Percentiles rank a stretch among this genome's conserved stretches.
These are phyloP conservation scores for Pherbina coryleti DNA, from an alignment of 2,888 invertebrate species.

Conservation along the genomic window DNA sequence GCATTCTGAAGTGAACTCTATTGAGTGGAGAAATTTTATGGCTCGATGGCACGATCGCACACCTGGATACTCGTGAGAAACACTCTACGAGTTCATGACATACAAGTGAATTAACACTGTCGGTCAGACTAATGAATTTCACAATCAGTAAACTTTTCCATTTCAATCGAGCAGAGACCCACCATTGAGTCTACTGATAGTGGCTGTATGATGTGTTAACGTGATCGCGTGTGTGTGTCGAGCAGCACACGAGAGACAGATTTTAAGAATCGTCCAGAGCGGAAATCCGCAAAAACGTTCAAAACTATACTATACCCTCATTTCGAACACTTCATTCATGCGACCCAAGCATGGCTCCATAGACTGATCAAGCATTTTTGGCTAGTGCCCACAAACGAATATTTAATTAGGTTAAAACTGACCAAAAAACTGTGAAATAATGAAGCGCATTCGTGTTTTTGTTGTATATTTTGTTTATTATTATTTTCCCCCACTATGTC, in stretches of 20 bases:
- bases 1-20: neutral
- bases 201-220: neutral
- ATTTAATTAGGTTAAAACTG: neutral
- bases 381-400: neutral
- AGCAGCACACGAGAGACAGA: neutral
- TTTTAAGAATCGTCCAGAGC: neutral
- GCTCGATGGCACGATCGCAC: neutral
- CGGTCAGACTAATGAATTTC: neutral
- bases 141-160: neutral
- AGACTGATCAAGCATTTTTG: neutral
- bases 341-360: neutral
- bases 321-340: neutral
- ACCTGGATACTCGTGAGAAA: slow-evolving; percentile 3
- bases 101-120: neutral
- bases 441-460: neutral
- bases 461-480: neutral
- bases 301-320: neutral
- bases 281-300: neutral
- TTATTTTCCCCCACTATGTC: neutral
- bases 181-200: neutral
- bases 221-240: neutral
- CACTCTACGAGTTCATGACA: too few species aligned
- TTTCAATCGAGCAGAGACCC: neutral
- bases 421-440: neutral
- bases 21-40: neutral